Conservation (phyloP, 2,797 vertebrate genomes). For the Argya squamiceps region DNA sequence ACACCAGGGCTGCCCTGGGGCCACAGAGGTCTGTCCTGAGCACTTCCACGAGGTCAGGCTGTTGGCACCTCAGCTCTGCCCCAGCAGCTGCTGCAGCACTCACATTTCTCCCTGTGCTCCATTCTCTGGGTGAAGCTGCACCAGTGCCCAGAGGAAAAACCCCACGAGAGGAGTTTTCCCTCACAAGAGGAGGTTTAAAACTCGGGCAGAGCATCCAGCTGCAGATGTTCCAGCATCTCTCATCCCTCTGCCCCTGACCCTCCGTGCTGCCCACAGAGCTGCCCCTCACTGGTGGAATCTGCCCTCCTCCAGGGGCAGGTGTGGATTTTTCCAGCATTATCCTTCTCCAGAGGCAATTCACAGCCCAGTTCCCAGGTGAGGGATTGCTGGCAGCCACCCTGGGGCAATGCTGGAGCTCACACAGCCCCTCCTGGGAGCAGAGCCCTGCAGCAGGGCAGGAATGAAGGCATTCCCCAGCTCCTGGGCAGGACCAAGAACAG, state of each 20-base stretch:
- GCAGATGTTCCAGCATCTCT: background rate
- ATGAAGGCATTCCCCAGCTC: background rate
- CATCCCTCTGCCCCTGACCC: background rate
- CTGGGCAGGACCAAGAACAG: background rate
- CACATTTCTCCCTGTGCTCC: accelerated
- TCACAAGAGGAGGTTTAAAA: background rate
- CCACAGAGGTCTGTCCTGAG: background rate
- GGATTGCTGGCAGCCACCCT: background rate
- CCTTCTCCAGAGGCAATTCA: background rate
- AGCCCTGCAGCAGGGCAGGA: accelerated
- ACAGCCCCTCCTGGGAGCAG: background rate
- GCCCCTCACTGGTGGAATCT: background rate
- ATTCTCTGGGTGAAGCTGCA: background rate
- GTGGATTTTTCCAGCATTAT: background rate
- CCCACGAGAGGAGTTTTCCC: background rate
- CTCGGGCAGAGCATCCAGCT: accelerated
- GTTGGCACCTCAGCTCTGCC: background rate
- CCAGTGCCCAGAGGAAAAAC: background rate
- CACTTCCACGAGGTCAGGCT: accelerated
- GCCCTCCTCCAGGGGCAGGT: accelerated
- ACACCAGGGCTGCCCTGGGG: background rate
- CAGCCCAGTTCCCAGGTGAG: background rate
- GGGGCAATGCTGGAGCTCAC: background rate
- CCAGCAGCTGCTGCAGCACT: background rate
- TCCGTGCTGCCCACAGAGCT: background rate